Conservation (phyloP, 2,113 vertebrate species). For the Calidris pygmaea region DNA sequence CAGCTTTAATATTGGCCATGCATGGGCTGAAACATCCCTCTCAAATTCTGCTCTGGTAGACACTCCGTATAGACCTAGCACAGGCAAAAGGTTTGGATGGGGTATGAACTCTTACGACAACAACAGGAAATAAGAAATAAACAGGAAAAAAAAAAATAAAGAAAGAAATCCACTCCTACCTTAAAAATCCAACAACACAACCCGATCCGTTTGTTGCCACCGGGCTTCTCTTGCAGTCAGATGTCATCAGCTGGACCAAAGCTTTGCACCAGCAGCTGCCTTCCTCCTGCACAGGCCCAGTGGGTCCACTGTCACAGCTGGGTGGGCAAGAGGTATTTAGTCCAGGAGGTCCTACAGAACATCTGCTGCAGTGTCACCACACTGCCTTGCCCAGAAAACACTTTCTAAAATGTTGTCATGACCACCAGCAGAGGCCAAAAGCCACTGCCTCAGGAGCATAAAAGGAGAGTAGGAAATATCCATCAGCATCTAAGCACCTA, state of each 20-base stretch:
- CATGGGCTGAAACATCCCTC: not conserved
- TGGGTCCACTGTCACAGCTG: not conserved
- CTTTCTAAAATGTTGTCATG: not conserved
- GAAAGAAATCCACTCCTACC: not conserved
- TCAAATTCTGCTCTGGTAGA: not conserved
- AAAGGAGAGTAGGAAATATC: not conserved
- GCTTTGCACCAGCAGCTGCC: not conserved
- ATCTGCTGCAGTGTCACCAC: not conserved
- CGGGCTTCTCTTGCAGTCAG: not conserved
- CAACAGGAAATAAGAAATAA: not conserved
- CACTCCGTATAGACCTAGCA: not conserved
- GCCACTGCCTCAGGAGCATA: not conserved
- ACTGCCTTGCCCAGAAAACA: not conserved
- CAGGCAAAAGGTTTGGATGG: not conserved
- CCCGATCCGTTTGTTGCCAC: not conserved
- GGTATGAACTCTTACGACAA: not conserved
- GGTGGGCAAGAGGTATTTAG: not conserved
- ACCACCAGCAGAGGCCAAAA: not conserved
- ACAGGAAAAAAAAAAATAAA: not conserved
- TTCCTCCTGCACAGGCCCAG: not conserved
- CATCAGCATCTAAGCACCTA: not conserved
- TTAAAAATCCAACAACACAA: not conserved
- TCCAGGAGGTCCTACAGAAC: not conserved
- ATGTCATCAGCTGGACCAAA: not conserved
- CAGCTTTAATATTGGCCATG: not conserved